Evolutionary conservation across 1,140 invertebrate genomes (phyloP), one percentile per base, ranked within the genome.

Genomic region (Neotoxoptera formosana): DNA sequence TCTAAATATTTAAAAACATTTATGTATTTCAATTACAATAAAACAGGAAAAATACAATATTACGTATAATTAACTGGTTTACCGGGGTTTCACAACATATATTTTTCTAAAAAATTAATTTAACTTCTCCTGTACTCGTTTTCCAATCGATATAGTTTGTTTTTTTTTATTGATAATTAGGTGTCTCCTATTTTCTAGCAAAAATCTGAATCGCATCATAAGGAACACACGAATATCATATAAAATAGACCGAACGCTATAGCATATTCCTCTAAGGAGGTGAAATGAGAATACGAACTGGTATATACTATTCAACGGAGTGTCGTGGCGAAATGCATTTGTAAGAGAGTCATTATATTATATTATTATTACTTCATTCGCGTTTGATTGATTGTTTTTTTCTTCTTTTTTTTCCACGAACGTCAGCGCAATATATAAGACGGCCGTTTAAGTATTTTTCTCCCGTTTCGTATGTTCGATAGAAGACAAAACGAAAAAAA

Each of bases 331-430:
- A 67, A 67, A n/a, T n/a, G 30, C 11, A 67, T 67, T 67, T 67
- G 30, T 67, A 67, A 67, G 60, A 67, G 34, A 41, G 23, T 84
- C 23, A 41, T 84, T 41, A 41, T 45, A 45, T 41, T n/a, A n/a
- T n/a, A n/a, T n/a, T n/a, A n/a, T n/a, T 30, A 30, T 67, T 67
- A 7, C 7, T 67, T n/a, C 45, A 34, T n/a, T 47, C 45, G 7
- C 45, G 7, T n/a, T 88, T 51, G 86, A 88, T 88, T 88, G n/a
- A 88, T 88, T 88, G 86, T 88, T 51, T 88, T 88, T 41, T 45
- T 41, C 21, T 41, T 41, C 60, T 67, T 17, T 67, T 41, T 67
- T 67, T 67, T 67, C 30, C 17, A 67, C 11, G 60, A 67, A n/a
- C n/a, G 30, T 67, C 17, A 17, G 30, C 60, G 14, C 60, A 67